Percentiles rank a stretch among this genome's conserved stretches.
Conservation (phyloP, 2,888 invertebrate genomes). For the Gryllus longicercus region DNA sequence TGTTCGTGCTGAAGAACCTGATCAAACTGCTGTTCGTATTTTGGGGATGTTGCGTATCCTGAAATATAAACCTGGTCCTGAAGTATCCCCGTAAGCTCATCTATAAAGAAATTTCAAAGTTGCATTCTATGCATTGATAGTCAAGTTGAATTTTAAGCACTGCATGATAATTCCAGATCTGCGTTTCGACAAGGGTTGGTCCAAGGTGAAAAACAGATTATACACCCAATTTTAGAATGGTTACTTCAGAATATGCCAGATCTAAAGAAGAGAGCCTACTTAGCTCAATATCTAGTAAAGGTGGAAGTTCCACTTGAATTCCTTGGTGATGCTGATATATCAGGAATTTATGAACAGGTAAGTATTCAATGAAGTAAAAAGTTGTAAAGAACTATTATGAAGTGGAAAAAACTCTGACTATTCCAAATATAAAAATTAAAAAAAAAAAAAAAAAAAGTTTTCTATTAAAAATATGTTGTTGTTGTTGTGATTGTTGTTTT, state of each 20-base stretch:
- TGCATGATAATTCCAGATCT: slow-evolving; percentile 47
- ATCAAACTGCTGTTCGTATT: slow-evolving; percentile 69
- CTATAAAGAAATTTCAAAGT: slow-evolving; percentile 30
- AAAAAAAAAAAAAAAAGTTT: too few species aligned
- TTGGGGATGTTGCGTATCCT: slow-evolving; percentile 68
- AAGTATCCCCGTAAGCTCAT: slow-evolving; percentile 48
- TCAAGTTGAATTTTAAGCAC: neutral
- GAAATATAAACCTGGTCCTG: slow-evolving; percentile 70
- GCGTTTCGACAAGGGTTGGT: slow-evolving; percentile 62
- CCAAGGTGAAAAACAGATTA: slow-evolving; percentile 67
- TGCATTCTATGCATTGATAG: slow-evolving; percentile 5
- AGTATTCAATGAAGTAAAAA: neutral
- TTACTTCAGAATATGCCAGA: slow-evolving; percentile 68
- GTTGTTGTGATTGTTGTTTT: too few species aligned
- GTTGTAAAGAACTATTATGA: too few species aligned
- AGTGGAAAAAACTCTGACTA: too few species aligned
- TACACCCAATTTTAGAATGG: slow-evolving; percentile 79
- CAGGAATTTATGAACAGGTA: slow-evolving; percentile 63
- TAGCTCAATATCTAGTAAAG: slow-evolving; percentile 65
- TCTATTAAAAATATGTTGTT: too few species aligned
- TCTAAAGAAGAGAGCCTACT: slow-evolving; percentile 77
- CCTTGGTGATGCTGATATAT: slow-evolving; percentile 68
- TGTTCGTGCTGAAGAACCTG: slow-evolving; percentile 69
- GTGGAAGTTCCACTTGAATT: slow-evolving; percentile 74
- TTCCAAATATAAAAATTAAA: too few species aligned